phyloP scores from a whole-genome alignment of 2,113 vertebrate genomes.

The Amia ocellicauda region DNA sequence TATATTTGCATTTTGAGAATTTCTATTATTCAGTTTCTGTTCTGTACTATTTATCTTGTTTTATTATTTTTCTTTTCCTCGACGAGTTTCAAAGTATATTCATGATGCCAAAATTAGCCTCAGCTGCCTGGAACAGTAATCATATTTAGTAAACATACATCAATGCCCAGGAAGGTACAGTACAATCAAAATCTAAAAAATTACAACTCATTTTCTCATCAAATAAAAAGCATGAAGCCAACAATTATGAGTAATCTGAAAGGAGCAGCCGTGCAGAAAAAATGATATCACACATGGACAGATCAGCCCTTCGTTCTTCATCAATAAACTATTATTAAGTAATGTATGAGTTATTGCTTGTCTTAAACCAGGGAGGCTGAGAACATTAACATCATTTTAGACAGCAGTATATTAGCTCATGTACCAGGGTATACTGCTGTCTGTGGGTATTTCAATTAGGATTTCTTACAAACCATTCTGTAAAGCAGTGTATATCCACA shows the following conservation, averaged over 20 bases:
- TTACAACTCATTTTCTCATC: conserved; percentile 41
- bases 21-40: no score
- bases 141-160: conserved; percentile 43
- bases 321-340: conserved; percentile 54
- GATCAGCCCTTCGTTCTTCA: conserved; percentile 46
- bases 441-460: not conserved
- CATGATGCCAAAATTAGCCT: not conserved
- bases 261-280: conserved; percentile 44
- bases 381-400: conserved; percentile 21
- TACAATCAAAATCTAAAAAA: conserved; percentile 37
- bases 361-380: conserved; percentile 29
- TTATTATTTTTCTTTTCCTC: no score
- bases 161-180: conserved; percentile 19
- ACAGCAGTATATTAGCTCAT: conserved; percentile 32
- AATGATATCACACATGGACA: conserved; percentile 52
- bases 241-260: conserved; percentile 51
- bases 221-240: conserved; percentile 36
- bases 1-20: no score
- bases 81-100: not conserved
- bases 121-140: conserved; percentile 33
- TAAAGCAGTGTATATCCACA: not conserved
- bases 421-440: conserved; percentile 19
- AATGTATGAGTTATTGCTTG: conserved; percentile 49
- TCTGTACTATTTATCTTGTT: no score
- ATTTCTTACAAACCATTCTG: conserved; percentile 7